Evolutionary conservation across 2,113 vertebrate species (phyloP), one percentile per base, ranked within the genome.

Genomic region (Saguinus midas): DNA sequence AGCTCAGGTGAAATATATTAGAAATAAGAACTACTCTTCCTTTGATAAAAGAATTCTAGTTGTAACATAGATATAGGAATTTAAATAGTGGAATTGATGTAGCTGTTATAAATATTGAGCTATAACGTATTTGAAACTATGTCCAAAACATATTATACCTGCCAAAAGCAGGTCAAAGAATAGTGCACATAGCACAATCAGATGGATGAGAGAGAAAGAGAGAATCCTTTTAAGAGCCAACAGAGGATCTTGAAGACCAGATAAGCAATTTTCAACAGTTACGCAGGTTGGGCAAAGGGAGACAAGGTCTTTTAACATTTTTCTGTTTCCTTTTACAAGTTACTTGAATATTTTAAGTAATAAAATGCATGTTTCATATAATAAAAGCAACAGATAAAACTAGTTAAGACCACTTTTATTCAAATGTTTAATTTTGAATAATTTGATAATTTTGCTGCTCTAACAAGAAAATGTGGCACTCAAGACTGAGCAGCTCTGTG

Each of bases 131-230:
- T 18, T 0, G 12, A 78, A 75, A 72, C 23, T 55, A 72, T 13
- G 6, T 35, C 64, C 20, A 43, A 32, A 16, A 10, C 20, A 12
- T 18, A 12, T 6, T 40, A 16, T 3, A 13, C 25, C 40, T 52
- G 25, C 3, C 18, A 43, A 20, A 87, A 9, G 4, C 20, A 57
- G 6, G 16, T 40, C 17, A 27, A 21, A 64, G 86, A 70, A 20
- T 40, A 23, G 37, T 57, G 5, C 3, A 0, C 8, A 9, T 2
- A 37, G 8, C 66, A 16, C 13, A 64, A 16, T 14, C 2, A 1
- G 61, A 21, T 13, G 45, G 27, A 37, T 20, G 18, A 61, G 48
- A 35, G 7, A 83, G 45, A 73, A 10, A 58, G 3, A 8, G 13
- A 61, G 5, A 61, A 29, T 37, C 17, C 23, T 52, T 50, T 43